Evolutionary conservation across 2,888 invertebrate species (phyloP), one percentile per base, ranked within the genome.

Genomic region (Sussaba pulchella): DNA sequence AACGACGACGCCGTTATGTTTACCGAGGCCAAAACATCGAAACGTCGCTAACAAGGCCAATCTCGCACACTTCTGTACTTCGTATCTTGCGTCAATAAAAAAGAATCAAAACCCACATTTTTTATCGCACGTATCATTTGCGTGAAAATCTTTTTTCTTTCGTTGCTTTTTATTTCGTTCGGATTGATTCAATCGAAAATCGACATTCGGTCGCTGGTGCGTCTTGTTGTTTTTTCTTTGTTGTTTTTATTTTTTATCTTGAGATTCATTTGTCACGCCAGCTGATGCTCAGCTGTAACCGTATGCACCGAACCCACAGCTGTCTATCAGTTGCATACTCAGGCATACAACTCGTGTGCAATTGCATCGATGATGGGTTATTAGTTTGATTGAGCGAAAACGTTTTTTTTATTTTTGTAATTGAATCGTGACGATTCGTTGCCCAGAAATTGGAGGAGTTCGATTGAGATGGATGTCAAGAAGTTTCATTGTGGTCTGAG

Each of bases 251-350:
- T 66, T 71, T 57, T 52, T 19, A 6, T 31, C 31, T 6, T 2
- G 31, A 6, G 31, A 5, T 5, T 47, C 52, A 81, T 81, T 81
- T 81, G 81, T 81, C 73, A 73, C 70, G 57, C 64, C 81, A 81
- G 81, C 81, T 81, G 81, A 81, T 66, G 67, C 73, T 77, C 81
- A 81, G 81, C 77, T 81, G 81, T 69, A 67, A n/a, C 70, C 59
- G 47, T 74, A 70, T 70, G 73, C 70, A 70, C 77, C 66, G 77
- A 70, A 70, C 64, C 66, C 70, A 77, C 77, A 81, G 81, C 77
- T 77, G 81, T 74, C 57, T 63, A 31, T 36, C 57, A 70, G 50
- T 64, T 70, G 77, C 69, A 64, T 70, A n/a, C 59, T 74, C 50
- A 12, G 14, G 57, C n/a, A n/a, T n/a, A n/a, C n/a, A n/a, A n/a